Percentiles rank a stretch among this genome's conserved stretches.
Evolutionary conservation across 2,888 invertebrate genomes (phyloP).

Genomic region (Nineta flava): DNA sequence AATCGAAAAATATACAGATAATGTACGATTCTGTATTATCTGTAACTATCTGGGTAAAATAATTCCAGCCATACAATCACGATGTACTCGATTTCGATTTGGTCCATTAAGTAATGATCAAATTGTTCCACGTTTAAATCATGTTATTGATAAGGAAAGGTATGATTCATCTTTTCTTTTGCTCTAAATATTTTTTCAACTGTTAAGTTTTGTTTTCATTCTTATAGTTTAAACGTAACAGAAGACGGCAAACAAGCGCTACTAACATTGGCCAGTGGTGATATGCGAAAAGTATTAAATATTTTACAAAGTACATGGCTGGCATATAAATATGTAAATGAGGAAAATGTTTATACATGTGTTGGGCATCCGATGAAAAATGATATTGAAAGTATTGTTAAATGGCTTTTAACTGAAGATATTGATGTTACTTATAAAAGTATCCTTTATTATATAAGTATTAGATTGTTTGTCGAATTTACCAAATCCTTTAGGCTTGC

Average conservation of each 20-base stretch:
- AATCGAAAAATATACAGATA: slow-evolving; percentile 98
- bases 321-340: slow-evolving; percentile 76
- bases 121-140: slow-evolving; percentile 75
- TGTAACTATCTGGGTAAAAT: slow-evolving; percentile 98
- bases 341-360: slow-evolving; percentile 86
- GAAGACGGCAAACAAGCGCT: slow-evolving; percentile 83
- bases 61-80: slow-evolving; percentile 94
- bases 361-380: slow-evolving; percentile 87
- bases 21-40: slow-evolving; percentile 95
- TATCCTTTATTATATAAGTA: slow-evolving; percentile 50
- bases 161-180: slow-evolving; percentile 27
- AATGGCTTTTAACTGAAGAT: slow-evolving; percentile 68
- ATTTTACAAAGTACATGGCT: slow-evolving; percentile 92
- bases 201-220: slow-evolving; percentile 4
- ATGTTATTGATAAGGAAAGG: slow-evolving; percentile 72
- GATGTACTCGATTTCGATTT: slow-evolving; percentile 93
- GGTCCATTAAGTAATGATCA: slow-evolving; percentile 75
- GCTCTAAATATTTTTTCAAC: slow-evolving; percentile 5
- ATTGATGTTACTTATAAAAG: slow-evolving; percentile 60
- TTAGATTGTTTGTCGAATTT: neutral
- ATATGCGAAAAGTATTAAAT: slow-evolving; percentile 96
- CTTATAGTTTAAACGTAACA: slow-evolving; percentile 57
- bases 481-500: no score
- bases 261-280: slow-evolving; percentile 79
- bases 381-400: slow-evolving; percentile 78